Percentiles rank a stretch among this genome's conserved stretches.
Conservation (phyloP, 2,888 invertebrate genomes). For the Macropis europaea region DNA sequence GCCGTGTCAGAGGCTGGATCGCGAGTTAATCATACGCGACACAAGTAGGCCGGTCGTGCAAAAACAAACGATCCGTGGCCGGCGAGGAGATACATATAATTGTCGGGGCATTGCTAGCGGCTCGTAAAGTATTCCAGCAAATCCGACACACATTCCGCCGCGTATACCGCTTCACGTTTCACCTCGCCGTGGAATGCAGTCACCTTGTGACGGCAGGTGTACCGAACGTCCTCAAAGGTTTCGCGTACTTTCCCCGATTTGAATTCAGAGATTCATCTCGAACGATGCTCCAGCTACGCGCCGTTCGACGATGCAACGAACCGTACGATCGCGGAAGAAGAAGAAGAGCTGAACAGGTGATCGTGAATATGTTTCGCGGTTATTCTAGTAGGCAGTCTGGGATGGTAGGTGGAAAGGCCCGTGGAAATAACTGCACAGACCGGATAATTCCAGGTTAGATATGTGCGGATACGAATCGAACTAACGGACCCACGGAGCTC, state of each 20-base stretch:
- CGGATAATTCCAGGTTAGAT: constrained; percentile 43
- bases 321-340: no score
- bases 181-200: constrained; percentile 45
- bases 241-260: constrained; percentile 40
- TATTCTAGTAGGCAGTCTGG: neutral
- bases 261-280: neutral
- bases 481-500: constrained; percentile 50
- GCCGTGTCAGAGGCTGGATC: constrained; percentile 12
- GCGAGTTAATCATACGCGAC: constrained; percentile 41
- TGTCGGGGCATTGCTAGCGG: constrained; percentile 19
- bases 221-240: constrained; percentile 45
- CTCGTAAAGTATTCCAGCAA: constrained; percentile 38
- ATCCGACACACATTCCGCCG: constrained; percentile 49
- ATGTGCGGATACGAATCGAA: constrained; percentile 28
- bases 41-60: constrained; percentile 34
- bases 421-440: constrained; percentile 6
- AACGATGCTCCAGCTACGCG: neutral
- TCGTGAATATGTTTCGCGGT: no score
- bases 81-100: constrained; percentile 27
- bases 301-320: neutral
- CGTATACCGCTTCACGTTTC: constrained; percentile 43
- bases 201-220: constrained; percentile 51
- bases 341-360: no score
- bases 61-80: constrained; percentile 37
- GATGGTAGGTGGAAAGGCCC: neutral